Base-by-base conservation (phyloP, 2,113 vertebrate species). In the Cryptomyrus ogoouensis region DNA sequence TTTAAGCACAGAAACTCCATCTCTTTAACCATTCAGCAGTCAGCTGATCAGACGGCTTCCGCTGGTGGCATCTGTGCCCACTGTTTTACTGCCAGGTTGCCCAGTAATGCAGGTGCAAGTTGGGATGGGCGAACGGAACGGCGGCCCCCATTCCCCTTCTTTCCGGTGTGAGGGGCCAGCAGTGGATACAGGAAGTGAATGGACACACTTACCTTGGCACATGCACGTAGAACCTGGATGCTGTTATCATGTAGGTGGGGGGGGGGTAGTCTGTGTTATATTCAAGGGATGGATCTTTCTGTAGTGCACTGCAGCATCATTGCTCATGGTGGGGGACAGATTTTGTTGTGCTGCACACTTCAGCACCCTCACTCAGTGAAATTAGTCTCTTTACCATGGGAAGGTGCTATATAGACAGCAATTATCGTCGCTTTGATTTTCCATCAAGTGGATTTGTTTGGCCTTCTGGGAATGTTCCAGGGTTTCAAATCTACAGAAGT, bases 361-460 rank as follows among this genome's bases (percentile, higher is more conserved):
- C 52, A 62, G 80, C 21, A 84, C 89, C 35, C 42, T 89, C 50
- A 85, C 12, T 62, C 50, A 85, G 46, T 27, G n/a, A 62, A 62
- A 58, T 58, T n/a, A 47, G 83, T 46, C 21, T 58, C 27, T 27
- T 31, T 21, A 53, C n/a, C 27, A 9, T 8, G 24, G 13, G 49
- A 6, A 6, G 47, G 85, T n/a, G 7, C 50, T 53, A 53, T 56
- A 52, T 87, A 39, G 50, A 87, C 27, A 35, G 85, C 27, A 52
- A 87, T 53, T 53, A 87, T 35, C 9, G n/a, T 31, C 21, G n/a
- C 27, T 87, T 87, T 56, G 83, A 46, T 87, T 87, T 87, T 56
- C 52, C 53, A 44, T 66, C 53, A 46, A 50, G 31, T 88, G 87
- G 7, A 44, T 44, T 58, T 66, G 35, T 27, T 66, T 50, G 49